Evolutionary conservation across 2,113 vertebrate species (phyloP), one percentile per base, ranked within the genome.

Genomic region (Oophaga pumilio): DNA sequence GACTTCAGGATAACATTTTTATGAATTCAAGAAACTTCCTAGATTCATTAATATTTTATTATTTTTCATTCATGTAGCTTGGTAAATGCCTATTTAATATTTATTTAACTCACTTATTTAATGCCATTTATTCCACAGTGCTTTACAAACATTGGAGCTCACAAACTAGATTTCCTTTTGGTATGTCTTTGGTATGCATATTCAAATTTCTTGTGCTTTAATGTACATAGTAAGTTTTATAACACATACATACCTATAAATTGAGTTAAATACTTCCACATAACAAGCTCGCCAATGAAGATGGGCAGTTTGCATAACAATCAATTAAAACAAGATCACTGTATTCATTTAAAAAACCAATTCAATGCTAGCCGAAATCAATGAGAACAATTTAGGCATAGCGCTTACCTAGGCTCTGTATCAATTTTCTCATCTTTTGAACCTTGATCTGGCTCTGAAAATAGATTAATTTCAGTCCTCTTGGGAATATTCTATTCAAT

Each of bases 401-500:
- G 79, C 52, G 43, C 69, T 64, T 74, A 62, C 68, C n/a, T 26
- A 76, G 49, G 79, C 86, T 82, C 69, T 53, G 69, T 87, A 87
- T 83, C 86, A 83, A 76, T 87, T 87, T 87, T 87, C 86, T 83
- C 78, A 87, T 87, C 69, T 73, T 87, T 87, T 83, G 68, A 71
- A 82, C 80, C 79, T 87, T 87, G 79, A 83, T 82, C 79, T 87
- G 79, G 79, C 80, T 83, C 69, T 43, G 33, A 57, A 76, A 87
- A 87, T 76, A 87, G 79, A 87, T 87, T 82, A 87, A 82, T 83
- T 87, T 82, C 59, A 82, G 60, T 7, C 69, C 86, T 87, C 79
- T 76, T 76, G 86, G 82, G 86, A 87, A 82, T 81, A 80, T 59
- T 50, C 66, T 28, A 82, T 60, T 80, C 79, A 53, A 62, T 18